A percentile compares a stretch with the other conserved stretches of the same genome.
These are phyloP conservation scores for Periphyllus acericola DNA, from an alignment of 2,888 invertebrate genomes.

Conservation along the genomic window DNA sequence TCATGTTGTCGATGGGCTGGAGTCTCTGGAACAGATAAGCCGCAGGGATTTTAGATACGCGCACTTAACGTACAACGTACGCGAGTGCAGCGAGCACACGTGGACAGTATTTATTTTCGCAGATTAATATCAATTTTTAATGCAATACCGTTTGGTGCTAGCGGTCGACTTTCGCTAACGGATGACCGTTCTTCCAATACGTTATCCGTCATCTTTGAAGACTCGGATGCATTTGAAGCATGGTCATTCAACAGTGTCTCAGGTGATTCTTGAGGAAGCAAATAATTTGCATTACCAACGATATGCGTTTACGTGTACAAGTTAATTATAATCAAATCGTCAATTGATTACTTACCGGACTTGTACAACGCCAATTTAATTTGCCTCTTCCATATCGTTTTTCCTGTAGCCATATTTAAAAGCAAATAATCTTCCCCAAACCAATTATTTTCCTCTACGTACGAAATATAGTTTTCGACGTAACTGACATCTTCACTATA, in stretches of 20 bases:
- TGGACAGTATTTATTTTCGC: too few species aligned
- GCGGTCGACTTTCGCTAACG: not conserved
- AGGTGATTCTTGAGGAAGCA: not conserved
- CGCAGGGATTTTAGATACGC: too few species aligned
- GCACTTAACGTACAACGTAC: too few species aligned
- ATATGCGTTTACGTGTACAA: not conserved
- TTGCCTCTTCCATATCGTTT: slow-evolving; percentile 30
- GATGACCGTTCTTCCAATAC: slow-evolving; percentile 23
- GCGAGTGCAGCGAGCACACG: too few species aligned
- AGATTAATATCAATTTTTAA: too few species aligned
- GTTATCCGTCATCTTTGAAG: slow-evolving; percentile 36
- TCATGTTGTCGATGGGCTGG: too few species aligned
- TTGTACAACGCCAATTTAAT: slow-evolving; percentile 26
- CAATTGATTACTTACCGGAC: slow-evolving; percentile 8
- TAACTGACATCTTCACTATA: not conserved
- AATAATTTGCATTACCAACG: not conserved
- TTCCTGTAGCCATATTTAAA: slow-evolving; percentile 4
- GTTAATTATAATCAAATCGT: too few species aligned
- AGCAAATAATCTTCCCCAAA: slow-evolving; percentile 13
- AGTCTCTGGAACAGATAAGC: too few species aligned
- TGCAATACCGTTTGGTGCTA: not conserved
- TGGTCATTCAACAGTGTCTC: not conserved
- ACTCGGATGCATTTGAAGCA: not conserved
- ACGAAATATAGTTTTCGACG: not conserved
- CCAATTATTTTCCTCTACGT: slow-evolving; percentile 5